Evolutionary conservation across 2,888 invertebrate species (phyloP), one percentile per base, ranked within the genome.

Genomic region (Lottia gigantea): DNA sequence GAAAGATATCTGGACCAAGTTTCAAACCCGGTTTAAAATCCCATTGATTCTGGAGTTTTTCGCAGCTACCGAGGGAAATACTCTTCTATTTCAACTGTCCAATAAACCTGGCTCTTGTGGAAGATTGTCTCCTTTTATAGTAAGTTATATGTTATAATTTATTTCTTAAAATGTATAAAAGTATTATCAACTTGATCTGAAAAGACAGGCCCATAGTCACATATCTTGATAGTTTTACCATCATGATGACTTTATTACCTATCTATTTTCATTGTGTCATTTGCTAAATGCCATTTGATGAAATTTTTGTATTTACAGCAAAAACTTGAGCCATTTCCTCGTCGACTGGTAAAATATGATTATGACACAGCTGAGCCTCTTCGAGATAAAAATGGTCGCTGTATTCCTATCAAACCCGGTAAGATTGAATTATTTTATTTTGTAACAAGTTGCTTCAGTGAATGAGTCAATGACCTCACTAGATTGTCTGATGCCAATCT

Each of bases 301-400:
- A 40, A 40, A 40, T 8, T 8, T 11, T 8, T 40, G 11, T 40
- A 80, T 46, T 67, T 78, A 16, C 45, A 79, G 76, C 82, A 82
- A 74, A 66, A 74, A 19, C 64, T 62, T 15, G 55, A 55, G 15
- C 55, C 55, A 19, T 23, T 23, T 4, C 55, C 55, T 14, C 8
- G 55, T 12, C 19, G 55, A 19, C 23, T 55, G 23, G 92, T 93
- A 0, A 98, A 98, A 89, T 95, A 98, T 89, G 98, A 98, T 86
- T 97, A 97, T 0, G 95, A 97, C 1, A 97, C 97, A 0, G 98
- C 98, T 90, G 96, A 97, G 79, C 98, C 98, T 85, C 95, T 94
- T 14, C 94, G 96, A 85, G 96, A 95, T 83, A 95, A 79, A 68
- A 62, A 78, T 45, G 87, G 87, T 12, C 70, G 78, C 11, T 80